Conservation (phyloP, 2,113 vertebrate species). For the Macquaria ambigua region DNA sequence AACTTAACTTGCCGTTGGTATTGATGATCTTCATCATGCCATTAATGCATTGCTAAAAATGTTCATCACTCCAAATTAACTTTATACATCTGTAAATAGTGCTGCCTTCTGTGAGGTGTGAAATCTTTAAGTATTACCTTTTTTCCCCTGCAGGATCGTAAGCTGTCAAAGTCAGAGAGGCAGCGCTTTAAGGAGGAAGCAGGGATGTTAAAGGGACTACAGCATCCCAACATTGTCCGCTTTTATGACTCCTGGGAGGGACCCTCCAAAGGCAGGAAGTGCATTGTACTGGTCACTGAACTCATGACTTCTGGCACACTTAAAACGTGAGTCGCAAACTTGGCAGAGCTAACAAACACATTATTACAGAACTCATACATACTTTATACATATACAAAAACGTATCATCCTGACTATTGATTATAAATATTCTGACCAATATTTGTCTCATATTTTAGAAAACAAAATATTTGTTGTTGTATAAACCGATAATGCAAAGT, state of each 20-base stretch:
- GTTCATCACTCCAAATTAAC: background rate
- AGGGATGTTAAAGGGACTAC: constrained; percentile 97
- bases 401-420: background rate
- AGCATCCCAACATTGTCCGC: constrained; percentile 98
- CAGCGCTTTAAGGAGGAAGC: constrained; percentile 99
- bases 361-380: background rate
- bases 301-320: constrained; percentile 99
- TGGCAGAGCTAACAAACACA: background rate
- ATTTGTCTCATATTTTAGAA: background rate
- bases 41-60: background rate
- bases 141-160: constrained; percentile 89
- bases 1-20: background rate
- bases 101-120: background rate
- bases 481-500: background rate
- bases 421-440: background rate
- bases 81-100: background rate
- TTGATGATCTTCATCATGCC: background rate
- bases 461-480: background rate
- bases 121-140: constrained; percentile 46
- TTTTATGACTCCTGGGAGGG: constrained; percentile 99
- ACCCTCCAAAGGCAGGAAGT: constrained; percentile 97
- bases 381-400: background rate
- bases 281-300: constrained; percentile 97
- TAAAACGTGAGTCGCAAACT: constrained; percentile 93
- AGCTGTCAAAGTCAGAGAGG: constrained; percentile 94